These are phyloP conservation scores for Burhinus bistriatus DNA, from an alignment of 2,113 vertebrate species.

Conservation along the genomic window DNA sequence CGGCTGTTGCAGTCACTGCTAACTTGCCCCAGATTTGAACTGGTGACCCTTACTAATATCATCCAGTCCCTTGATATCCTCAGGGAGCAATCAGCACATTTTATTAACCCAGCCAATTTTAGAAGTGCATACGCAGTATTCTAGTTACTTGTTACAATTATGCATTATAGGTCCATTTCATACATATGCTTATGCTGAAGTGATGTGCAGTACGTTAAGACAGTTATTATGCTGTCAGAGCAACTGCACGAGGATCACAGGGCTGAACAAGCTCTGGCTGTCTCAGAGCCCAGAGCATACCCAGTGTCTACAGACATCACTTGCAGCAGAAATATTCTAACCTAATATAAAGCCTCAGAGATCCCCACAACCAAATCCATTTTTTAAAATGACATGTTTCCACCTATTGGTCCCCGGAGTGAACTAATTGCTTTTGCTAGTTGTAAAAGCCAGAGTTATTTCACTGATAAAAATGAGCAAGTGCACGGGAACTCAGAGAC, in stretches of 20 bases:
- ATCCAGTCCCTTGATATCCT: slow-evolving; percentile 41
- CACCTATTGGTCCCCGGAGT: slow-evolving; percentile 14
- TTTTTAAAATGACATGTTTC: slow-evolving; percentile 38
- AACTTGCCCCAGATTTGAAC: slow-evolving; percentile 40
- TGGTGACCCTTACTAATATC: slow-evolving; percentile 47
- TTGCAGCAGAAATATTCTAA: not conserved
- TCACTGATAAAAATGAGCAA: not conserved
- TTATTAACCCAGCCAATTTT: slow-evolving; percentile 54
- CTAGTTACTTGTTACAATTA: slow-evolving; percentile 7
- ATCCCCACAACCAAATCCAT: slow-evolving; percentile 4
- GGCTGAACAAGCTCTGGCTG: not conserved
- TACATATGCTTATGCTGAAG: not conserved
- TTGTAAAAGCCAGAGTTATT: slow-evolving; percentile 29
- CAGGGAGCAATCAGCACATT: slow-evolving; percentile 53
- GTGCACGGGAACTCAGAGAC: not conserved
- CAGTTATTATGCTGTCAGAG: not conserved
- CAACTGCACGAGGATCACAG: not conserved
- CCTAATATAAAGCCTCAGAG: not conserved
- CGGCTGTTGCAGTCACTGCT: not conserved
- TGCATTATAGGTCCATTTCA: not conserved
- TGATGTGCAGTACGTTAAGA: not conserved
- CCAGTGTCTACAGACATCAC: not conserved
- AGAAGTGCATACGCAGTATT: slow-evolving; percentile 42
- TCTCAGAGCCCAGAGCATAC: not conserved
- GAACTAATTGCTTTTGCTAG: slow-evolving; percentile 28